Evolutionary conservation across 2,113 vertebrate species (phyloP), one percentile per base, ranked within the genome.

Genomic region (Zosterops hypoxanthus): DNA sequence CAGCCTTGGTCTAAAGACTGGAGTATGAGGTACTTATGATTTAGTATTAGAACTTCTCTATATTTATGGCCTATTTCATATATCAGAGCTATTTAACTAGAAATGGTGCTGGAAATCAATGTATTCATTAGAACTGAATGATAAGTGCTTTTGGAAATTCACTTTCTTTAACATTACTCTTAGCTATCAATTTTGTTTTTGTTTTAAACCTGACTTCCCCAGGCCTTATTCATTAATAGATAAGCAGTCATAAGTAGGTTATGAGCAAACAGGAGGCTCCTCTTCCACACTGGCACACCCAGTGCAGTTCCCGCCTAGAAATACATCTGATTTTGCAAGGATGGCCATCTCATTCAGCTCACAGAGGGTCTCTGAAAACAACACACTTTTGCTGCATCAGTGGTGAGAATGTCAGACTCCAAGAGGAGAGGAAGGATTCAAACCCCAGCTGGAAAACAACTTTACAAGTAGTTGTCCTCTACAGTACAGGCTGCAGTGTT

Each of bases 81-180:
- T 64, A 94, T 39, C 80, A 64, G 47, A 71, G 21, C 79, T 86
- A 61, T 95, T 92, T 85, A 75, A 64, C 70, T 94, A 59, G 59
- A 82, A 88, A 86, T 50, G 52, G 39, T 90, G 86, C 21, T 93
- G 85, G 82, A 93, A 92, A 93, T 96, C 92, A 79, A 23, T 85
- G 90, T 82, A 42, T 39, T 94, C 78, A 72, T 96, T 93, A 82
- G 90, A 91, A 90, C 76, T 50, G 12, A 15, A 77, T 92, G 55
- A 31, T 76, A 93, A 95, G 66, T 93, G 90, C 86, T 92, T 96
- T 94, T 63, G 88, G 86, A 94, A 95, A 93, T 90, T 88, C 71
- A 36, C 90, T 88, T 88, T 87, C 53, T 94, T 94, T 95, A 87
- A 79, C 34, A 63, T 94, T 87, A 93, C 63, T 96, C 50, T 82